Evolutionary conservation across 2,113 vertebrate species (phyloP).

Genomic region (Suricata suricatta): DNA sequence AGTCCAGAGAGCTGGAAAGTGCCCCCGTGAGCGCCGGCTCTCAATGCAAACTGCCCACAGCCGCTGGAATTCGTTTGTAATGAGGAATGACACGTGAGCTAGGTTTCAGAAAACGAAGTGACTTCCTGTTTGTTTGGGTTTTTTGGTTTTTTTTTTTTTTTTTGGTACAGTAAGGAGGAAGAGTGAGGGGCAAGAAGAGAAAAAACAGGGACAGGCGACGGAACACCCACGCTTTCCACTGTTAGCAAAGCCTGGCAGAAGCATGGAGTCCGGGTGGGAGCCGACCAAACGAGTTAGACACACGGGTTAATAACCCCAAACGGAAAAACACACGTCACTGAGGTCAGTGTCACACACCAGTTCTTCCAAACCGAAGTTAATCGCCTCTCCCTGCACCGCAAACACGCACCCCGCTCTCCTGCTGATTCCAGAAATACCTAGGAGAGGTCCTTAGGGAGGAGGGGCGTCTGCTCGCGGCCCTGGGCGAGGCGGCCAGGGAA

Average conservation of each 20-base stretch:
- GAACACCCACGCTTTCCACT: background rate
- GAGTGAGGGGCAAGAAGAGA: background rate
- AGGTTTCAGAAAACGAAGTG: background rate
- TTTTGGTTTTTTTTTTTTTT: background rate
- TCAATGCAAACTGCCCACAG: background rate
- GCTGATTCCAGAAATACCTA: conserved; percentile 91
- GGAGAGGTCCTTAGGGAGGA: conserved; percentile 90
- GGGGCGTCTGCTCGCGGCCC: conserved; percentile 84
- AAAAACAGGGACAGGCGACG: background rate
- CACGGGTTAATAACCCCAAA: conserved; percentile 73
- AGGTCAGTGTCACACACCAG: conserved; percentile 65
- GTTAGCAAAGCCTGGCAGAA: background rate
- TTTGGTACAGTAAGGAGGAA: background rate
- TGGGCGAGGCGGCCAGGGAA: conserved; percentile 85
- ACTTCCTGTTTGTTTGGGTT: background rate
- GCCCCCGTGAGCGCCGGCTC: background rate
- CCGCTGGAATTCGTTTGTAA: background rate
- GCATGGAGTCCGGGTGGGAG: background rate
- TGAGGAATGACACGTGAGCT: background rate
- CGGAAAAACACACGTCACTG: background rate
- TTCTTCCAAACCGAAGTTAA: background rate
- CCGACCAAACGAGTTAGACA: conserved; percentile 50
- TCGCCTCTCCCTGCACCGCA: conserved; percentile 76
- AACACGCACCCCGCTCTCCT: conserved; percentile 63
- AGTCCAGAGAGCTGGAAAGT: background rate